A percentile compares a stretch with the other conserved stretches of the same genome.
These are phyloP conservation scores for Hucho hucho DNA, from an alignment of 2,113 vertebrate species.

Conservation along the genomic window DNA sequence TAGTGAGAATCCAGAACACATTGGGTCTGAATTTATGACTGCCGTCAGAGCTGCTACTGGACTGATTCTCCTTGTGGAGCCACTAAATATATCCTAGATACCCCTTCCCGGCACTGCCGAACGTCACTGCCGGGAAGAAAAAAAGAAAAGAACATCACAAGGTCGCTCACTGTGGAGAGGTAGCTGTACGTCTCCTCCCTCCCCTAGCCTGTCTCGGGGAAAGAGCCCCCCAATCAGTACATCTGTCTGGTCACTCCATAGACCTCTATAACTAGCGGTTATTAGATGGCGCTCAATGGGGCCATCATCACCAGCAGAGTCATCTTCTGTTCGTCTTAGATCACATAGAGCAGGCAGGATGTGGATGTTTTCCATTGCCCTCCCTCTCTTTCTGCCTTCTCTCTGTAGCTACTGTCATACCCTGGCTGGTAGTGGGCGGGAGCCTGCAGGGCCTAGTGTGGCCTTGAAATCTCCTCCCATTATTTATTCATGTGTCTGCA, in stretches of 20 bases:
- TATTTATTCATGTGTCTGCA: slow-evolving; percentile 67
- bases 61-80: slow-evolving; percentile 54
- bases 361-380: not conserved
- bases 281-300: not conserved
- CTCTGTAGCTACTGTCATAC: no score
- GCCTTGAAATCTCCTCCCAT: slow-evolving; percentile 54
- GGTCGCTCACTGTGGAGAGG: not conserved
- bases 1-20: slow-evolving; percentile 49
- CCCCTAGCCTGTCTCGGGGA: not conserved
- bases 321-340: not conserved
- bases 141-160: slow-evolving; percentile 13
- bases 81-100: slow-evolving; percentile 64
- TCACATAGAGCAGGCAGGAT: not conserved
- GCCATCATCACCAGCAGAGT: not conserved
- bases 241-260: not conserved
- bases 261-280: not conserved
- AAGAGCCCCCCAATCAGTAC: not conserved
- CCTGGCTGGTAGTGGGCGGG: no score
- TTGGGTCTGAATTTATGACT: slow-evolving; percentile 58
- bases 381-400: no score
- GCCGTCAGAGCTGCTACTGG: slow-evolving; percentile 43
- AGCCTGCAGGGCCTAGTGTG: slow-evolving; percentile 26
- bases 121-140: slow-evolving; percentile 34
- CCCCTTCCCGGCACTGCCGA: slow-evolving; percentile 25
- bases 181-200: not conserved